Conservation (phyloP, 2,888 invertebrate genomes). For the Choreutis nemorana region DNA sequence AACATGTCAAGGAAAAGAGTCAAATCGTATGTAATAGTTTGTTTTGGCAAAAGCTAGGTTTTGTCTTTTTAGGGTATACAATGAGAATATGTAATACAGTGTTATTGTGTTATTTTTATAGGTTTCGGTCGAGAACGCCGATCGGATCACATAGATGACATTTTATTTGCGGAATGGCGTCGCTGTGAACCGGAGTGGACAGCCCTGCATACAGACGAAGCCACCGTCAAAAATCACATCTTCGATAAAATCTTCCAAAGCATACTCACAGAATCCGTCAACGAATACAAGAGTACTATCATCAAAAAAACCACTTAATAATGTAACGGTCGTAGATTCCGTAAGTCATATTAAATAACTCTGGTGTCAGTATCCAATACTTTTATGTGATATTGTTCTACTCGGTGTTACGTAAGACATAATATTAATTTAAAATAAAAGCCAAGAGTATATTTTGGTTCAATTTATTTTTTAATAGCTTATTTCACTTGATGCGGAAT, state of each 20-base stretch:
- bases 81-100: not conserved
- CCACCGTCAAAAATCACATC: constrained; percentile 43
- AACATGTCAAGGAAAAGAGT: too few relatives aligned
- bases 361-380: not conserved
- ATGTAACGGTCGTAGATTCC: constrained; percentile 6
- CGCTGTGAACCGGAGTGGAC: constrained; percentile 58
- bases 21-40: too few relatives aligned
- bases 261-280: constrained; percentile 43
- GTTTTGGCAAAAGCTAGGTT: too few relatives aligned
- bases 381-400: too few relatives aligned
- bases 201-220: constrained; percentile 41
- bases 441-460: too few relatives aligned
- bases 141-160: constrained; percentile 54
- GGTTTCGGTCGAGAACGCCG: too few relatives aligned
- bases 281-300: constrained; percentile 44
- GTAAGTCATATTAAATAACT: constrained; percentile 9
- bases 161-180: constrained; percentile 50
- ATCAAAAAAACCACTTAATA: constrained; percentile 7
- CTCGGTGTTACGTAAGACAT: too few relatives aligned
- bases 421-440: too few relatives aligned
- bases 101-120: constrained; percentile 10
- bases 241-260: constrained; percentile 53
- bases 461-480: too few relatives aligned
- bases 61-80: constrained; percentile 5
- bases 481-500: too few relatives aligned